A percentile compares a stretch with the other conserved stretches of the same genome.
These are phyloP conservation scores for Chelon auratus DNA, from an alignment of 2,797 vertebrate species.

Conservation along the genomic window DNA sequence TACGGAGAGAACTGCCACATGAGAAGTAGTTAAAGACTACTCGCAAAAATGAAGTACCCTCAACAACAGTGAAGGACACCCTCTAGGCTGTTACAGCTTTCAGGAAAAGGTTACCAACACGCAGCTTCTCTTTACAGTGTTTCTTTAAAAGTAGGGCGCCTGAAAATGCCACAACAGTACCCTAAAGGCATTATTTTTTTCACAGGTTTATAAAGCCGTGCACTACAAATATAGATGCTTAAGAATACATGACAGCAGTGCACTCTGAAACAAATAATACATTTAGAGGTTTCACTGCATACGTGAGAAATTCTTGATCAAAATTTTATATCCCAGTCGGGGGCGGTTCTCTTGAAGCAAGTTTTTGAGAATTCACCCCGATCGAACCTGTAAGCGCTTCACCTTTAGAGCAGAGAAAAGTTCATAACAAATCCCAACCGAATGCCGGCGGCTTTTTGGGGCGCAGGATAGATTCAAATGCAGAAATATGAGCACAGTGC, in stretches of 20 bases:
- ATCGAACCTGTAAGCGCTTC: neutral
- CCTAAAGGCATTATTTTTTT: slow-evolving; percentile 16
- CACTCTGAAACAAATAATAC: neutral
- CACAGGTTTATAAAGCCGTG: slow-evolving; percentile 9
- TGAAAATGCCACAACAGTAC: slow-evolving; percentile 44
- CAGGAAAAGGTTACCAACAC: slow-evolving; percentile 56
- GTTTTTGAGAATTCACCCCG: neutral
- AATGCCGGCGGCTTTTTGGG: neutral
- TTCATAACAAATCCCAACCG: neutral
- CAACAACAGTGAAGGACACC: slow-evolving; percentile 10
- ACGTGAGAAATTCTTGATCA: neutral
- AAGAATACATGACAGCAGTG: neutral
- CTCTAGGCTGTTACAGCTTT: slow-evolving; percentile 36
- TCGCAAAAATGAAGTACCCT: slow-evolving; percentile 25
- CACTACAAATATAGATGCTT: neutral
- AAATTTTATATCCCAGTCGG: neutral
- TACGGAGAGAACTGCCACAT: slow-evolving; percentile 9
- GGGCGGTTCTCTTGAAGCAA: neutral
- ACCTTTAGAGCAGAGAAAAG: neutral
- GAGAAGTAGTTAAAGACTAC: slow-evolving; percentile 20
- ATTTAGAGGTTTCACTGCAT: neutral
- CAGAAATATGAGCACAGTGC: neutral
- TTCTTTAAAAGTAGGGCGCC: slow-evolving; percentile 43
- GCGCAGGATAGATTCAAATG: neutral
- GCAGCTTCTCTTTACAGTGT: slow-evolving; percentile 22